Evolutionary conservation across 2,797 vertebrate genomes (phyloP).

Genomic region (Microctenopoma steveboyesi): DNA sequence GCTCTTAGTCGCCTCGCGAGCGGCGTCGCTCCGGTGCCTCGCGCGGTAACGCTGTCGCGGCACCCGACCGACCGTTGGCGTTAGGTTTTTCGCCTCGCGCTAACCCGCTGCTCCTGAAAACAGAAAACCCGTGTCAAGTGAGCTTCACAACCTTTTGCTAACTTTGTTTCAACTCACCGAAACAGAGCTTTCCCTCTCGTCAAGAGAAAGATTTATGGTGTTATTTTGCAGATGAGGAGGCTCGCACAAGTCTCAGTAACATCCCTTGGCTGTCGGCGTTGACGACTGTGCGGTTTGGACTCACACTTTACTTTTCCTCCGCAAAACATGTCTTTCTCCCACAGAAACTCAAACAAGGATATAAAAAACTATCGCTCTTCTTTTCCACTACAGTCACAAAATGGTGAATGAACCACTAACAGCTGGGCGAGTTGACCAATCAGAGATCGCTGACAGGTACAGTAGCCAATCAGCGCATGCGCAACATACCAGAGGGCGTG

Average conservation of each 20-base stretch:
- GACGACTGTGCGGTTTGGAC: constrained; percentile 50
- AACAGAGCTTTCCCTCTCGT: constrained; percentile 64
- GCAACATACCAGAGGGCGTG: constrained; percentile 69
- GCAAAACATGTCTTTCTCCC: constrained; percentile 80
- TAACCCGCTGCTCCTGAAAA: constrained; percentile 37
- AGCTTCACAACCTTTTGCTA: constrained; percentile 29
- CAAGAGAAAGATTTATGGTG: constrained; percentile 73
- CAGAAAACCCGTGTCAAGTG: constrained; percentile 32
- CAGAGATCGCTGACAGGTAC: constrained; percentile 84
- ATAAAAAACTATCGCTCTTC: constrained; percentile 85
- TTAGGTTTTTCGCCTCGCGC: constrained; percentile 14
- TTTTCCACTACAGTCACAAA: constrained; percentile 97
- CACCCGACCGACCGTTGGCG: constrained; percentile 48
- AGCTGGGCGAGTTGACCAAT: constrained; percentile 91
- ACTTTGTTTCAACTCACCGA: constrained; percentile 83
- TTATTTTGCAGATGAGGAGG: constrained; percentile 71
- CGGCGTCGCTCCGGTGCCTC: constrained; percentile 70
- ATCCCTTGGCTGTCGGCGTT: constrained; percentile 71
- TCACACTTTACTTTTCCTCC: constrained; percentile 78
- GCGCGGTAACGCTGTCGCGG: constrained; percentile 49
- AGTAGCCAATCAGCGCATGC: constrained; percentile 81
- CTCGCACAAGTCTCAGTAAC: constrained; percentile 59
- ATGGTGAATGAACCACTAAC: constrained; percentile 99
- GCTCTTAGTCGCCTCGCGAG: constrained; percentile 54
- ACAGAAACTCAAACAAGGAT: constrained; percentile 83